Evolutionary conservation across 2,797 vertebrate species (phyloP), one percentile per base, ranked within the genome.

Genomic region (Huso huso): DNA sequence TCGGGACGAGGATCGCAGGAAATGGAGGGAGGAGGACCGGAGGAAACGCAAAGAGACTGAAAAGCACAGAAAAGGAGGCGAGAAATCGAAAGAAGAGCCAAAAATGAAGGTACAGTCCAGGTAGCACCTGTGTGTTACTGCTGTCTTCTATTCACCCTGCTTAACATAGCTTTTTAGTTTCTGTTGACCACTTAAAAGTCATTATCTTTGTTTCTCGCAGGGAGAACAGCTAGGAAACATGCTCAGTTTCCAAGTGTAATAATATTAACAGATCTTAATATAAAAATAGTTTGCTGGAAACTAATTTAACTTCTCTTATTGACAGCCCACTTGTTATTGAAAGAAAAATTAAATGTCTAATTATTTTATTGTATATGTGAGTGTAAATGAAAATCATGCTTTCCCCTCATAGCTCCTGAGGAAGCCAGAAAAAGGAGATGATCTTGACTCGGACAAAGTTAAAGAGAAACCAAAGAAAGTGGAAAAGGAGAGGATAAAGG

Each of bases 11-110:
- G 97, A 99, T 75, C 92, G 95, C 57, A 93, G 96, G 10, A 99
- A 96, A 74, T 98, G 96, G 96, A 92, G 95, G 80, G 96, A 99
- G 76, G 96, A 99, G 67, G 97, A 99, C 70, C 84, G 93, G 71
- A 90, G 92, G 59, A 97, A 98, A 78, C 92, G 95, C 69, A 99
- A 98, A 86, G 96, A 99, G 72, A 86, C 89, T 3, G 97, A 99
- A 72, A 99, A 95, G 77, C 76, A 92, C 74, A 98, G 95, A 81
- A 97, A 94, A 70, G 85, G 88, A 63, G 88, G 90, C 18, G 95
- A 83, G 4, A 92, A 90, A 73, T 78, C 84, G 74, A 99, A 95
- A 83, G 94, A 97, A 64, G 96, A 98, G 77, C 95, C 96, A 83
- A 99, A 96, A 89, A 98, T 99, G 79, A 99, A 98, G 93, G 97